Conservation (phyloP, 2,888 invertebrate species). For the Lasioglossum villosulum region DNA sequence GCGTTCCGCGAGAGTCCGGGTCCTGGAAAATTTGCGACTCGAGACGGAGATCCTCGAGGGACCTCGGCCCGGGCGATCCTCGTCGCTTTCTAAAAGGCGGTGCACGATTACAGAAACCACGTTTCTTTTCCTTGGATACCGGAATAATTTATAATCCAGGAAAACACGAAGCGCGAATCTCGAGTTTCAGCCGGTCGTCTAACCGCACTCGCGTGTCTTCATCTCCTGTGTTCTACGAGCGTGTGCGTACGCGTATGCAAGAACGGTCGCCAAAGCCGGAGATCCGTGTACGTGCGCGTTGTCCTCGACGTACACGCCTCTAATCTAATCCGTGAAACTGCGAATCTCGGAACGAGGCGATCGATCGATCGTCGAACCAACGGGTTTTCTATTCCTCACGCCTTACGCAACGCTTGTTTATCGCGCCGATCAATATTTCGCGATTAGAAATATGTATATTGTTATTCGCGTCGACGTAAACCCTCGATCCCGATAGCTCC, state of each 20-base stretch:
- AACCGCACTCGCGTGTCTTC: conserved; percentile 69
- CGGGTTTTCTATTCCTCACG: neutral
- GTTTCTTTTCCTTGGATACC: conserved; percentile 33
- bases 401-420: conserved; percentile 13
- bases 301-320: conserved; percentile 27
- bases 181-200: conserved; percentile 58
- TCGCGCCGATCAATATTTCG: conserved; percentile 27
- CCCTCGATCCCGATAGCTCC: neutral
- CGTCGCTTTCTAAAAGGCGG: conserved; percentile 33
- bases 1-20: neutral
- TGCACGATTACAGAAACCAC: conserved; percentile 44
- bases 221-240: conserved; percentile 38
- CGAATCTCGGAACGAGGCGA: conserved; percentile 10
- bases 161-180: conserved; percentile 56
- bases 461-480: conserved; percentile 1
- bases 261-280: conserved; percentile 44
- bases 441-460: conserved; percentile 9
- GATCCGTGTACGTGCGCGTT: conserved; percentile 36
- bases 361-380: conserved; percentile 21
- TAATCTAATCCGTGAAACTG: conserved; percentile 35
- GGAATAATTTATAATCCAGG: conserved; percentile 61
- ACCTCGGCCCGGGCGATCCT: neutral
- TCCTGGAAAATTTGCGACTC: neutral
- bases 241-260: conserved; percentile 20
- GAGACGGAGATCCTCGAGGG: neutral